These are phyloP conservation scores for Hemiscyllium ocellatum DNA, from an alignment of 2,113 vertebrate genomes.

Conservation along the genomic window DNA sequence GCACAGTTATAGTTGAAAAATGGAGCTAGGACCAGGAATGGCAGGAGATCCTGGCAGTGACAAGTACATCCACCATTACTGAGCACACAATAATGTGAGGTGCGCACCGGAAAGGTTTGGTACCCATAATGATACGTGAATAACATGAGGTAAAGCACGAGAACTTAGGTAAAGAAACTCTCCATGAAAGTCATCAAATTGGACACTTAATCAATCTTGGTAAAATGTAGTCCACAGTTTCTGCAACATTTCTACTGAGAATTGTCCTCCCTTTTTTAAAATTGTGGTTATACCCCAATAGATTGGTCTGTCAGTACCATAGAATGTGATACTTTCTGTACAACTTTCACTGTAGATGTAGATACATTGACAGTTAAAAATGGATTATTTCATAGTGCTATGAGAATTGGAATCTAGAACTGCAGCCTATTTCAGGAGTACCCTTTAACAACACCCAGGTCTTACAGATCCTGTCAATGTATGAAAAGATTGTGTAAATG, in stretches of 20 bases:
- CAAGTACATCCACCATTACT: too few species aligned
- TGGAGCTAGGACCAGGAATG: too few species aligned
- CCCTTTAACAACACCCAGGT: background rate
- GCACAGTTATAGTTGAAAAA: too few species aligned
- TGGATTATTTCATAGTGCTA: background rate
- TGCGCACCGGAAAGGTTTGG: too few species aligned
- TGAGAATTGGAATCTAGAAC: background rate
- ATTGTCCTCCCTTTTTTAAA: background rate
- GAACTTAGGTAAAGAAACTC: too few species aligned
- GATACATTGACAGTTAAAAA: background rate
- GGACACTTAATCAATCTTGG: too few species aligned
- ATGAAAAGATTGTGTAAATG: too few species aligned
- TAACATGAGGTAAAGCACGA: too few species aligned
- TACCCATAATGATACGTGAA: too few species aligned
- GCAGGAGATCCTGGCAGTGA: too few species aligned
- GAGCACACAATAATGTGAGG: too few species aligned
- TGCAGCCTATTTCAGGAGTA: background rate
- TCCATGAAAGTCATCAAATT: too few species aligned
- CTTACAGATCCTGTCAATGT: background rate
- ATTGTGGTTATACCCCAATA: background rate
- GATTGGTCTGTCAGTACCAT: background rate
- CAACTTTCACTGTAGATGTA: background rate
- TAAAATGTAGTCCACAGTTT: background rate
- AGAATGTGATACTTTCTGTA: background rate
- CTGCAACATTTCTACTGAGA: background rate